phyloP scores from a whole-genome alignment of 2,797 vertebrate genomes.

The Dicrostonyx torquatus region DNA sequence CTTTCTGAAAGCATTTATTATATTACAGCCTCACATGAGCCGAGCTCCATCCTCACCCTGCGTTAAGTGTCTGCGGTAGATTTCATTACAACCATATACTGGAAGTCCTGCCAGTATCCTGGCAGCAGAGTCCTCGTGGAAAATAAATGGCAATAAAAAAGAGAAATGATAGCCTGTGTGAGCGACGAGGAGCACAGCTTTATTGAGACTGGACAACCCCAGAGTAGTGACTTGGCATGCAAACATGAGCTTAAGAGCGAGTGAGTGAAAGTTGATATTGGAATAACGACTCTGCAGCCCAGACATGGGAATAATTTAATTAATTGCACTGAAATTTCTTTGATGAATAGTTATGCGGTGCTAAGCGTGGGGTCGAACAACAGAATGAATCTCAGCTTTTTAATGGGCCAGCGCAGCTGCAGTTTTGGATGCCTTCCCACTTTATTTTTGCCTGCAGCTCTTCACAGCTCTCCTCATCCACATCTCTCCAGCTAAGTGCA shows the following conservation, averaged over 20 bases:
- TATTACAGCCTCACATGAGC: conserved; percentile 95
- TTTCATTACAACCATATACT: conserved; percentile 98
- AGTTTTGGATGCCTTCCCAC: conserved; percentile 88
- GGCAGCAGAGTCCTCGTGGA: conserved; percentile 98
- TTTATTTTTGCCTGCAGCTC: conserved; percentile 61
- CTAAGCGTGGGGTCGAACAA: conserved; percentile 92
- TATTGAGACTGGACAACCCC: conserved; percentile 93
- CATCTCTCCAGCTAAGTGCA: conserved; percentile 12
- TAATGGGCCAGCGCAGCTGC: conserved; percentile 91
- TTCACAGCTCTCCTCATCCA: conserved; percentile 3
- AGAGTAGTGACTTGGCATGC: conserved; percentile 95
- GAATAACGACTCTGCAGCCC: conserved; percentile 91
- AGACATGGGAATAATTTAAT: conserved; percentile 97
- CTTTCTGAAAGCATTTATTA: conserved; percentile 94
- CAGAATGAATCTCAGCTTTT: conserved; percentile 90
- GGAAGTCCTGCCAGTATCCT: conserved; percentile 99
- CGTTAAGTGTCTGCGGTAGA: conserved; percentile 99
- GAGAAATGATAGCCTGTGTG: conserved; percentile 95
- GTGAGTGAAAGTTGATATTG: conserved; percentile 94
- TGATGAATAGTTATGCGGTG: conserved; percentile 96
- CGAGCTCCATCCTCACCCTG: conserved; percentile 92
- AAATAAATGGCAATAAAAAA: conserved; percentile 99
- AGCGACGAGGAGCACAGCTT: conserved; percentile 93
- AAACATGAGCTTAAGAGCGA: conserved; percentile 90
- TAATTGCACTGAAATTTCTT: conserved; percentile 97